Evolutionary conservation across 2,113 vertebrate genomes (phyloP), one percentile per base, ranked within the genome.

Genomic region (Cinclus cinclus): DNA sequence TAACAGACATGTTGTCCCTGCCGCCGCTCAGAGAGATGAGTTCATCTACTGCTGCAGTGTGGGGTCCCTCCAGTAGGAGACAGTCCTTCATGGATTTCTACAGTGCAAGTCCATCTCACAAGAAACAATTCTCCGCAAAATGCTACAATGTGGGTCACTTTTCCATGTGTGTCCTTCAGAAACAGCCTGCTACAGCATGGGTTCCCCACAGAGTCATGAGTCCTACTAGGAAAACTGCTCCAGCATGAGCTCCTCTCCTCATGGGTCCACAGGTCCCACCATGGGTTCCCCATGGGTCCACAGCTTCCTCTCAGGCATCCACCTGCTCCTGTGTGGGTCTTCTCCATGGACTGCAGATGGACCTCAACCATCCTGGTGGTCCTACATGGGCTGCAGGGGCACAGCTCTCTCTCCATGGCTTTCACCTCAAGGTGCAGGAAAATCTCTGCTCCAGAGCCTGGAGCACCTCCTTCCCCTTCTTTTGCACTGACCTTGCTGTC

Each of bases 1-100:
- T 37, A 50, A 50, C 22, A 33, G 28, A 28, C 60, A 30, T 9
- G 13, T 28, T 65, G 24, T 21, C 37, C 42, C 16, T 41, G 13
- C 52, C 0, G 0, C 30, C 65, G 28, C 50, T 56, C 50, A 56
- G 42, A 56, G 11, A 55, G 28, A 44, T 30, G n/a, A 6, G 6
- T 30, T 74, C 12, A 42, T 28, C 18, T 46, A 28, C 24, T 56
- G 8, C 19, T 28, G n/a, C 7, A 47, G 15, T 23, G 50, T 65
- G n/a, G 41, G 23, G 11, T 41, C 7, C 12, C n/a, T 56, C 12
- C 30, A 33, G 23, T 15, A 23, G 19, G n/a, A 75, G 30, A 41
- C 23, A 13, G 30, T 47, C 12, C 5, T 39, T 18, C n/a, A 41
- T 7, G 10, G n/a, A 55, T 23, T n/a, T n/a, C 28, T 41, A 41